Conservation (phyloP, 2,888 invertebrate genomes). For the Archips xylosteana region DNA sequence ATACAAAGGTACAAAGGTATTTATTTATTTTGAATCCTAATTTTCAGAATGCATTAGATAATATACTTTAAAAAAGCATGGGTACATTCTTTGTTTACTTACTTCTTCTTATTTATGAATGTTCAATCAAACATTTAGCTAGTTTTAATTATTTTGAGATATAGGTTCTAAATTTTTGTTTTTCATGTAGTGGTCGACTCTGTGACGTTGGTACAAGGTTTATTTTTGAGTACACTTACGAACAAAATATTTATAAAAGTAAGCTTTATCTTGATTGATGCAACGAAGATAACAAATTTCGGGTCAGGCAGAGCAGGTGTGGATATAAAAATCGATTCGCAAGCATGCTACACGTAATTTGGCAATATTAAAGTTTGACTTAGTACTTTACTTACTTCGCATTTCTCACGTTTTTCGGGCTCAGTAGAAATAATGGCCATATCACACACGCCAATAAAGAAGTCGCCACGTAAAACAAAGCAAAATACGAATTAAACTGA, state of each 20-base stretch:
- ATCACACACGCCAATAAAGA: constrained; percentile 43
- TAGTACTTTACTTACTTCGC: constrained; percentile 50
- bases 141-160: background rate
- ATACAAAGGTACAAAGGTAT: too few relatives aligned
- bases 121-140: background rate
- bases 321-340: background rate
- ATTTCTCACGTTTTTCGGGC: constrained; percentile 52
- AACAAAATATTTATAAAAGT: background rate
- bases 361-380: background rate
- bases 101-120: too few relatives aligned
- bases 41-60: background rate
- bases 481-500: constrained; percentile 43
- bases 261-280: background rate
- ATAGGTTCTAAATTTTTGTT: background rate
- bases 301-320: background rate
- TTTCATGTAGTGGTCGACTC: background rate
- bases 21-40: background rate
- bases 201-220: background rate
- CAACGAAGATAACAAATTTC: background rate
- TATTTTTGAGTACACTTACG: background rate
- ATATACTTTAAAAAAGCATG: too few relatives aligned
- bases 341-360: background rate
- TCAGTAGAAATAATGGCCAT: constrained; percentile 48
- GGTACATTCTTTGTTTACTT: too few relatives aligned
- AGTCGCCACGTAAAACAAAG: constrained; percentile 26